Evolutionary conservation across 2,888 invertebrate species (phyloP), one percentile per base, ranked within the genome.

Genomic region (Taphrorychus bicolor): DNA sequence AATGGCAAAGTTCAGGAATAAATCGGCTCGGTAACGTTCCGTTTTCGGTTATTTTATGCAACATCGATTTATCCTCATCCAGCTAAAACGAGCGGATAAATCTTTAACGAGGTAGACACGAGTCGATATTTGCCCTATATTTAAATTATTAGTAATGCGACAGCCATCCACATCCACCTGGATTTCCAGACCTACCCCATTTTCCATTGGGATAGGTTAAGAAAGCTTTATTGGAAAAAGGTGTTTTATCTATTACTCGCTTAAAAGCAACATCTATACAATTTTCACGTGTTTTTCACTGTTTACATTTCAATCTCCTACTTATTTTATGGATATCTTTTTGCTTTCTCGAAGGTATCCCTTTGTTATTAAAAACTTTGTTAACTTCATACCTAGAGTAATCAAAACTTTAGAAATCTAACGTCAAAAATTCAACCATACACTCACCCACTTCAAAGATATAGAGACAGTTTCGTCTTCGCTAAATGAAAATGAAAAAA

Each of bases 61-160:
- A 17, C 45, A 45, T 45, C 45, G 45, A 45, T 45, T 45, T 45
- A 45, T 14, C 45, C 45, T 32, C 32, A 32, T 7, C 32, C 32
- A 32, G 32, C 32, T 32, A 32, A 32, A 32, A 11, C 45, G 45
- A 17, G 14, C 45, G 17, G 45, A 17, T 45, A 45, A 45, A 45
- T 45, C 45, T 45, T 45, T 45, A 16, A 45, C 17, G 16, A 14
- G 17, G 32, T 11, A 32, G 14, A 17, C 17, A 11, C 51, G 11
- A 19, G 51, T 51, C 51, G 51, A 51, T 51, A 51, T 51, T 51
- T 19, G 51, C 3, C 51, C 51, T 19, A 51, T 51, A 51, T 51
- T 19, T 21, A 21, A 19, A 18, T 19, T 18, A 18, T 21, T 21
- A 17, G 45, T 17, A 9, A 51, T 19, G 21, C 51, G 51, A 51